These are phyloP conservation scores for Papilio glaucus DNA, from an alignment of 1,140 invertebrate genomes.

Conservation along the genomic window DNA sequence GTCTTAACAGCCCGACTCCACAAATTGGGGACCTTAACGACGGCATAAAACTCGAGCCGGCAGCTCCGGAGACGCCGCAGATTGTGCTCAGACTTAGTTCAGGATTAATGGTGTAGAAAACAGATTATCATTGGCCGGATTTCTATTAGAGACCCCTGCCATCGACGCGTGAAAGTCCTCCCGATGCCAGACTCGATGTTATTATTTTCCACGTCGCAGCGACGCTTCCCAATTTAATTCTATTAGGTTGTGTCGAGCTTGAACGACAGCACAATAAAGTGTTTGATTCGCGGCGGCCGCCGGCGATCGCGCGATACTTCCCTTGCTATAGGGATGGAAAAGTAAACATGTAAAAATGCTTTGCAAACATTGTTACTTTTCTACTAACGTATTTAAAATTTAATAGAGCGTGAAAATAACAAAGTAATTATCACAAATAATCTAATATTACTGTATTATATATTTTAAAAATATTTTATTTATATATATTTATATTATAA, in stretches of 20 bases:
- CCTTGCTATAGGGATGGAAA: slow-evolving; percentile 13
- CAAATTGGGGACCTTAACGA: slow-evolving; percentile 83
- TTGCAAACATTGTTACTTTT: not conserved
- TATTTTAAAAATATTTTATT: no score
- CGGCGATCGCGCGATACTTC: slow-evolving; percentile 8
- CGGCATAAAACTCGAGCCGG: slow-evolving; percentile 79
- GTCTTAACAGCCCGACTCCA: slow-evolving; percentile 78
- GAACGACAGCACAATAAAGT: slow-evolving; percentile 78
- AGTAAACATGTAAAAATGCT: not conserved
- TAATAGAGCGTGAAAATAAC: not conserved
- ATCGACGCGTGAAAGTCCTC: slow-evolving; percentile 77
- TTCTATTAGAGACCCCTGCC: slow-evolving; percentile 81
- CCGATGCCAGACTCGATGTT: slow-evolving; percentile 72
- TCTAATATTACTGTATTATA: no score
- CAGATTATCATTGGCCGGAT: slow-evolving; percentile 82
- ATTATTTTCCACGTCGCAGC: slow-evolving; percentile 82
- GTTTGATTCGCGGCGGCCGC: slow-evolving; percentile 40
- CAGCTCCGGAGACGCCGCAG: slow-evolving; percentile 75
- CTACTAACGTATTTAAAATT: not conserved
- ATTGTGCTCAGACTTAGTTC: slow-evolving; percentile 80
- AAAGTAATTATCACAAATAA: not conserved
- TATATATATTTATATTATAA: not conserved
- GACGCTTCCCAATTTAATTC: slow-evolving; percentile 79
- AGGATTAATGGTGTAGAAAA: slow-evolving; percentile 83
- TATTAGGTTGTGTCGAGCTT: slow-evolving; percentile 79